These are phyloP conservation scores for Myrmecophaga tridactyla DNA, from an alignment of 2,113 vertebrate genomes.

Conservation along the genomic window DNA sequence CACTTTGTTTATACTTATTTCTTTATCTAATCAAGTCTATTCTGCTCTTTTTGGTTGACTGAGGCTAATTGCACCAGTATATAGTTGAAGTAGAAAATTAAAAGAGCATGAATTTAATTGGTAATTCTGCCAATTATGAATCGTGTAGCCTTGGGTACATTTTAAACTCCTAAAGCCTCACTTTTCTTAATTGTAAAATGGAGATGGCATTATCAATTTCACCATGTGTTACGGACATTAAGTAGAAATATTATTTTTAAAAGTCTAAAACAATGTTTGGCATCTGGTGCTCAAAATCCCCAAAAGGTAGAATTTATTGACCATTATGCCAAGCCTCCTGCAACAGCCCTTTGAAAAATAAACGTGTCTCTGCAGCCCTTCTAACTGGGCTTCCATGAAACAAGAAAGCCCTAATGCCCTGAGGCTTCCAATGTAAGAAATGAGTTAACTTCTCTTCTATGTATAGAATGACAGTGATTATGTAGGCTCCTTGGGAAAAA, in stretches of 20 bases:
- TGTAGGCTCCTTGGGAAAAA: not conserved
- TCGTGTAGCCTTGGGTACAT: too few species aligned
- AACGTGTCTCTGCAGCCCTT: not conserved
- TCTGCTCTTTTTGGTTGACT: too few species aligned
- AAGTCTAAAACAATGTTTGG: not conserved
- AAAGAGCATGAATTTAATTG: not conserved
- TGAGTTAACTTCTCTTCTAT: not conserved
- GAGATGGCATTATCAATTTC: not conserved
- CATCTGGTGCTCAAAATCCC: not conserved
- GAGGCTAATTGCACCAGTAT: not conserved
- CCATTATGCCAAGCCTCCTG: too few species aligned
- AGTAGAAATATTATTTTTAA: not conserved
- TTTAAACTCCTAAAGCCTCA: not conserved
- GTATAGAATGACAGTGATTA: not conserved
- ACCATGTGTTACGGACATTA: not conserved
- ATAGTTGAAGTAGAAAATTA: not conserved
- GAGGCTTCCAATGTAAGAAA: fast-evolving
- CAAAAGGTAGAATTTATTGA: not conserved
- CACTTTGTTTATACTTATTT: too few species aligned
- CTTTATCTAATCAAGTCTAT: too few species aligned
- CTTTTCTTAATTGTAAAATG: not conserved
- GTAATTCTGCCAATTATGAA: not conserved
- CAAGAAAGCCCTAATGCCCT: not conserved
- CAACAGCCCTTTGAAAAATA: not conserved
- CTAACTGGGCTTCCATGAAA: not conserved